Base-by-base conservation (phyloP, 2,797 vertebrate genomes). In the Euphonia xanthogaster region DNA sequence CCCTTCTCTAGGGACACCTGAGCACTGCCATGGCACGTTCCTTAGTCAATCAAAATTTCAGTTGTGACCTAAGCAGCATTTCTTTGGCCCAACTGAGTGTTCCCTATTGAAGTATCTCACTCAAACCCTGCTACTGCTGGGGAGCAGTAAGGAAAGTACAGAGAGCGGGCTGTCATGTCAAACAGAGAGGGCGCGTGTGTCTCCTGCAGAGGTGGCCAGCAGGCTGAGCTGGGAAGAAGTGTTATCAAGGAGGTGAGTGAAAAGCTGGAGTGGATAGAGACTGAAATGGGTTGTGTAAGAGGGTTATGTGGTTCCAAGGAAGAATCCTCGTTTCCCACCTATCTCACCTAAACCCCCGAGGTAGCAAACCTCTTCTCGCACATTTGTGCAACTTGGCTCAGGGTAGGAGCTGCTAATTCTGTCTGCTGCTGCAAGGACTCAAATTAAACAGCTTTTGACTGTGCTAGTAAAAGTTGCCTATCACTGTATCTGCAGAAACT, bases 21-120 rank as follows among this genome's bases (percentile, higher is more conserved):
- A 90, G 12, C 65, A 58, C 12, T 4, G 1, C 13, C 40, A 62
- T 1, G 12, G 27, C 14, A 23, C 0, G 0, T 31, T 76, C 75
- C 44, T 51, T 9, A 53, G 30, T 50, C 58, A 85, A 28, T 3
- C n/a, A 60, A 33, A 70, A 70, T 70, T 61, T 76, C 45, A 62
- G 27, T 23, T 2, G 1, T 30, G 39, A 89, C 50, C 27, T 51
- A 50, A 61, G 47, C 33, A 75, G 83, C 31, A 30, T 63, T 83
- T 77, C 48, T 77, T 60, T 74, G 68, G 13, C 31, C 44, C 40
- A 55, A 2, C 8, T 48, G 40, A 71, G 1, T 10, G 31, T 5
- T 62, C 19, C 39, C 27, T 28, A 62, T 27, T 0, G 6, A 44
- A 33, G 12, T 7, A 83, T 12, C 35, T 71, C 51, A 17, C 28